phyloP scores from a whole-genome alignment of 1,140 invertebrate species.

The honey bee (Apis mellifera) region Amel_HAv3.1 CM009937.2:12042501-12043000 shows the following conservation, averaged over 20 bases:
- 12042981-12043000: slow-evolving; percentile 15
- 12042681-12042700: slow-evolving; percentile 12
- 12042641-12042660: not conserved
- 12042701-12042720: not conserved
- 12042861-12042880: not conserved
- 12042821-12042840: too few species aligned
- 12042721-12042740: not conserved
- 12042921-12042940: not conserved
- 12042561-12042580: slow-evolving; percentile 13
- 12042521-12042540: too few species aligned
- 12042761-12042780: not conserved
- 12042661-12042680: not conserved
- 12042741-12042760: not conserved
- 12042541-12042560: not conserved
- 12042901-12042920: not conserved
- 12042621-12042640: slow-evolving; percentile 5
- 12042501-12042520: not conserved
- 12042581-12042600: slow-evolving; percentile 15
- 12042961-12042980: slow-evolving; percentile 33
- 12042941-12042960: not conserved
- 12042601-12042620: too few species aligned
- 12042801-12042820: not conserved
- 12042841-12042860: too few species aligned
- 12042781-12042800: too few species aligned
- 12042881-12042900: not conserved